Conservation (phyloP, 2,888 invertebrate genomes). For the Rhopalosiphum nymphaeae region DNA sequence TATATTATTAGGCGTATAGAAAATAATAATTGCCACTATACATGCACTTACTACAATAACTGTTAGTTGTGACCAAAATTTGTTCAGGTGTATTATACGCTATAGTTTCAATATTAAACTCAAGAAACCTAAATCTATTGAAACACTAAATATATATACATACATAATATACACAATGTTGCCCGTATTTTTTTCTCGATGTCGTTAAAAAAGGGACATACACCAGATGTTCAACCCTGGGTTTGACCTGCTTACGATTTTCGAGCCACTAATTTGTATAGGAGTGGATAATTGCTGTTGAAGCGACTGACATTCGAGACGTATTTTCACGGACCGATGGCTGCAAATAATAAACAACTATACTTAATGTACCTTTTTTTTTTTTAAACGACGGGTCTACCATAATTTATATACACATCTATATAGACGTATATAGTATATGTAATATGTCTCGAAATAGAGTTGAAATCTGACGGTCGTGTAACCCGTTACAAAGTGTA, state of each 20-base stretch:
- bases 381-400: slow-evolving; percentile 16
- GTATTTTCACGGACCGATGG: slow-evolving; percentile 60
- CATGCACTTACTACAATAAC: not conserved
- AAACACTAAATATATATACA: not conserved
- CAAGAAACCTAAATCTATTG: slow-evolving; percentile 5
- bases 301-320: slow-evolving; percentile 55
- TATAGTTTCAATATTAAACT: slow-evolving; percentile 24
- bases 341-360: slow-evolving; percentile 63
- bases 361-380: slow-evolving; percentile 40
- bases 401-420: not conserved
- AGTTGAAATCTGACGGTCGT: slow-evolving; percentile 1
- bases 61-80: not conserved
- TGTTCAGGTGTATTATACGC: slow-evolving; percentile 27
- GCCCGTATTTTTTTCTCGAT: not conserved
- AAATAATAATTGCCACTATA: not conserved
- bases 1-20: not conserved
- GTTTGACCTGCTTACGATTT: slow-evolving; percentile 51
- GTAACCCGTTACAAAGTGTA: not conserved
- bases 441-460: not conserved
- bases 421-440: not conserved
- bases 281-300: slow-evolving; percentile 53
- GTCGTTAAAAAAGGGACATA: slow-evolving; percentile 44
- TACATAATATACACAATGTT: not conserved
- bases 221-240: slow-evolving; percentile 54
- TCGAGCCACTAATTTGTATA: slow-evolving; percentile 29